Evolutionary conservation across 2,113 vertebrate genomes (phyloP), one percentile per base, ranked within the genome.

Genomic region (Gymnocephalus cernua): DNA sequence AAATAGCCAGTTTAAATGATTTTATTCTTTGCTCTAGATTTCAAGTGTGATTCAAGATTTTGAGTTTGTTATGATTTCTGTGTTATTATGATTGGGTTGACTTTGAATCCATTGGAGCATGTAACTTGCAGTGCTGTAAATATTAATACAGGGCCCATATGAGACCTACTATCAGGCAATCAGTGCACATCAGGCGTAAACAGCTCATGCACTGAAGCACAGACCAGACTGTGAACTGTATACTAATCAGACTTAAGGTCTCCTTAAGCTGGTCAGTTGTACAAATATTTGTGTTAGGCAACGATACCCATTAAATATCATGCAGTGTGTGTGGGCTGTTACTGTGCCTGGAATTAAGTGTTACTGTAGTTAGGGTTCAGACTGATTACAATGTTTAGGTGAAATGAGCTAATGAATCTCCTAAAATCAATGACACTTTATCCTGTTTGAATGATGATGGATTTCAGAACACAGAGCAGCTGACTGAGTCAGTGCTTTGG

Each of bases 321-420:
- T 76, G 71, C 54, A 35, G 25, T 56, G 18, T 74, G 8, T 38
- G 50, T n/a, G 25, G 25, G 47, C 47, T 58, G 63, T n/a, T 62
- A 32, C 44, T 19, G 27, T 58, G 51, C 15, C n/a, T 71, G 7
- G 73, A 54, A 67, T 25, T 2, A 83, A 38, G 53, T 69, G 58
- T 61, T 68, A 41, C 38, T 41, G 38, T 41, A 63, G 61, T 76
- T 75, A 67, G 47, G 65, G 73, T 67, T 70, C 47, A 83, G 23
- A 77, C 27, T 63, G 63, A 84, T 87, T 23, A 59, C 58, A 13
- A 27, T 9, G 13, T 61, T 84, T 23, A 80, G 45, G 57, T 38
- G n/a, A 75, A 79, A 72, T 47, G 15, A 77, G 23, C 65, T 80
- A 76, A 88, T 88, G 54, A 85, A 83, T 92, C 74, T 67, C 48